Evolutionary conservation across 2,113 vertebrate species (phyloP).

Genomic region (Chiloscyllium plagiosum): DNA sequence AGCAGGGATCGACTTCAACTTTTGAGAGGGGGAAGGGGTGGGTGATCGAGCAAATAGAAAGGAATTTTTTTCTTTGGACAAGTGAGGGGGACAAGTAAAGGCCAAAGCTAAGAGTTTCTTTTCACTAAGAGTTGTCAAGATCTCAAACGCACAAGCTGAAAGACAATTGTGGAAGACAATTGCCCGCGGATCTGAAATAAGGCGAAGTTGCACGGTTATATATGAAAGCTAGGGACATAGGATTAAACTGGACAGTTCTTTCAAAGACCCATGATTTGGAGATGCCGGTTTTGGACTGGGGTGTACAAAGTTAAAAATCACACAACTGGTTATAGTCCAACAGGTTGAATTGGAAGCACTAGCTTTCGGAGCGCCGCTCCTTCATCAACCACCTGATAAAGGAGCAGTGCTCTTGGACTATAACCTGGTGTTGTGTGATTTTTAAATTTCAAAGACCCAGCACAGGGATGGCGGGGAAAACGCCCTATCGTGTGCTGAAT

Average conservation of each 20-base stretch:
- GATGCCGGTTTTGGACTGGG: too few relatives aligned
- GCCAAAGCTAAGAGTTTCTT: too few relatives aligned
- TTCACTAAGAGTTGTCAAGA: background rate
- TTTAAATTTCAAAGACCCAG: background rate
- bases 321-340: too few relatives aligned
- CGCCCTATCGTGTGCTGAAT: background rate
- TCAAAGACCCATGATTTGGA: background rate
- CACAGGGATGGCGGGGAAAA: background rate
- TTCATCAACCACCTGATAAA: too few relatives aligned
- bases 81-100: background rate
- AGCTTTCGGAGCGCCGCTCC: too few relatives aligned
- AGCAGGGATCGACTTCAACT: background rate
- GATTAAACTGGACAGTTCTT: background rate
- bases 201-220: background rate
- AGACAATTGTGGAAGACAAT: background rate
- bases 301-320: too few relatives aligned
- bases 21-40: background rate
- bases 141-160: background rate
- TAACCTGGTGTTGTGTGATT: too few relatives aligned
- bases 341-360: too few relatives aligned
- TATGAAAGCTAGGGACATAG: background rate
- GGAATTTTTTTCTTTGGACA: background rate
- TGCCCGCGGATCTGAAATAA: background rate
- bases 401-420: too few relatives aligned
- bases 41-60: background rate